Evolutionary conservation across 2,888 invertebrate genomes (phyloP).

Genomic region (Sussaba pulchella): DNA sequence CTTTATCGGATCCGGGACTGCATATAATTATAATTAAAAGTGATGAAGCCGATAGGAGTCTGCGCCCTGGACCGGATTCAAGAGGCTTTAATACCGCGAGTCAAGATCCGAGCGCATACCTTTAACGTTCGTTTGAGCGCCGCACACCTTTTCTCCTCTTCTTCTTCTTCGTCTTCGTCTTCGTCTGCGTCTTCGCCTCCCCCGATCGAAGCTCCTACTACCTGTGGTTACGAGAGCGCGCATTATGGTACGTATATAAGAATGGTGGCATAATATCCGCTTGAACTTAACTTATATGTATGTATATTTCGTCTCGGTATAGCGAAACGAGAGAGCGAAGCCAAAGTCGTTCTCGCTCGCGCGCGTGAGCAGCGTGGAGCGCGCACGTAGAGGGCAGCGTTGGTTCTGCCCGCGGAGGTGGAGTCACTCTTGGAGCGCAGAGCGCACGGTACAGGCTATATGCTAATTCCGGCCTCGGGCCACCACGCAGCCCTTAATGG

Average conservation of each 20-base stretch:
- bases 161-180: constrained; percentile 35
- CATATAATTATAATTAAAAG: constrained; percentile 84
- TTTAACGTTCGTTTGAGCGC: constrained; percentile 24
- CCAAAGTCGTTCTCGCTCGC: constrained; percentile 73
- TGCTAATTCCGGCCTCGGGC: constrained; percentile 83
- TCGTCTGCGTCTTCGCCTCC: constrained; percentile 58
- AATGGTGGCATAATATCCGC: constrained; percentile 84
- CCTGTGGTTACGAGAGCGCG: constrained; percentile 79
- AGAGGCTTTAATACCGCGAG: constrained; percentile 48
- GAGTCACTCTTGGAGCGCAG: constrained; percentile 80
- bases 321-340: constrained; percentile 13
- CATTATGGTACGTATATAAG: constrained; percentile 77
- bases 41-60: constrained; percentile 80
- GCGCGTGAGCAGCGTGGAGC: constrained; percentile 35
- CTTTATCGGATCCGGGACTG: constrained; percentile 78
- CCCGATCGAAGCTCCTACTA: constrained; percentile 75
- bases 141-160: constrained; percentile 45
- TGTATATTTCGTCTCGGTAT: constrained; percentile 27
- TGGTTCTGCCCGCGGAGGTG: constrained; percentile 79
- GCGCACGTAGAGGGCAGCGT: constrained; percentile 26
- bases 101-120: constrained; percentile 44
- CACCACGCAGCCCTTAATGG: constrained; percentile 84
- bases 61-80: constrained; percentile 56
- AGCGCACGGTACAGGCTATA: constrained; percentile 69
- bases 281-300: constrained; percentile 82